Evolutionary conservation across 2,113 vertebrate genomes (phyloP), one percentile per base, ranked within the genome.

Genomic region (Ammospiza nelsoni): DNA sequence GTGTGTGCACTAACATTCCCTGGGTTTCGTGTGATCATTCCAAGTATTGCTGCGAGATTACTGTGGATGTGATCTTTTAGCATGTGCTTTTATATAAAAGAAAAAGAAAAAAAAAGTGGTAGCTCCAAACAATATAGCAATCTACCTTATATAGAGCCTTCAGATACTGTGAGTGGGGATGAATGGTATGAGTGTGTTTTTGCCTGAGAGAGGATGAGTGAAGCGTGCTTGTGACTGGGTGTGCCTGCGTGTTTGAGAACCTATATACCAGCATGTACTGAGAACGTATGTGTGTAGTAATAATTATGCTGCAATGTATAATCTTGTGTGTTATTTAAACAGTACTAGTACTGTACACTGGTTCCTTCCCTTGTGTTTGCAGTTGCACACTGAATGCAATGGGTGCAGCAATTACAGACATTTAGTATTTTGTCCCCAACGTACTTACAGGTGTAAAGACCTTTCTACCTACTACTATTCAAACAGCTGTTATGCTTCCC

Each of bases 291-390:
- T 96, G 97, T 98, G 98, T 98, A 98, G 98, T 98, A 98, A 98
- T 98, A 98, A 98, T 98, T 98, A 98, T 98, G 98, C 98, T 98
- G 98, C 98, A 98, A 94, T 98, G 97, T 98, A 98, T 98, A 98
- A 98, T 97, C 98, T 98, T 98, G 97, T 98, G 97, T 98, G 98
- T 99, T 98, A 99, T 99, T 99, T 99, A 98, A 98, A 97, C 98
- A 98, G 98, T 98, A 98, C 98, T 98, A 98, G 98, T 99, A 98
- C 98, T 98, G 98, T 98, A 98, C 98, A 98, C 98, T 98, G 98
- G 98, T 98, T 98, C 97, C 91, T 97, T 94, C 96, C 95, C 96
- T 98, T 98, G 96, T 98, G 97, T 97, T 98, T 98, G 98, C 98
- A 97, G 98, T 98, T 98, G 98, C 98, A 98, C 98, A 98, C 98